Base-by-base conservation (phyloP, 2,113 vertebrate species). In the Bos indicus region DNA sequence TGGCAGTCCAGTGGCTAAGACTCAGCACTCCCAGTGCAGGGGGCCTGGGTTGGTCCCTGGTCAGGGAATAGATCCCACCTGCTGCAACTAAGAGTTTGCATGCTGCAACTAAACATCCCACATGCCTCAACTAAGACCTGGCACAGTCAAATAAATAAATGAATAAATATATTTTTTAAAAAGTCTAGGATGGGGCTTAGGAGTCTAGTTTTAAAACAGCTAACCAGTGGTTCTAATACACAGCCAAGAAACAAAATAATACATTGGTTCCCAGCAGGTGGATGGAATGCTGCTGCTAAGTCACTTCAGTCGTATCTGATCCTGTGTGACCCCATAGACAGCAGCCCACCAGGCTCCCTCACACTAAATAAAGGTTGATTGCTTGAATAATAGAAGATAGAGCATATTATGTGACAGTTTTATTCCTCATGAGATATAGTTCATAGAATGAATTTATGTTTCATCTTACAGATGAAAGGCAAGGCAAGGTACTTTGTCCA, bases 401-500 rank as follows among this genome's bases (percentile, higher is more conserved):
- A 59, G 12, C 59, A 30, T 87, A 96, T 54, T 78, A 12, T 80
- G 40, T 51, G 12, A 11, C 90, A 80, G 14, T 80, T 92, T 95
- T 83, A 74, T 74, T 90, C 28, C n/a, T 84, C 40, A 51, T 40
- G 3, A 94, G 95, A 71, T 60, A 57, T 11, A 94, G 25, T 94
- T 92, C 51, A 94, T 43, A 52, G 52, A 62, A 85, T 17, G 13
- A 54, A 78, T 51, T 51, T 82, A 62, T 13, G 43, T 74, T 80
- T 97, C 85, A 87, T 62, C 43, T 80, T 85, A 96, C 1, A 93
- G 62, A 83, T 92, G 12, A 95, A 95, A 95, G 7, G 26, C 48
- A 54, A 46, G 25, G 9, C 59, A 95, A 78, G 26, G 10, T 91
- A 91, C n/a, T 77, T 86, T 86, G 19, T 81, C 43, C 19, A 82